phyloP scores from a whole-genome alignment of 2,797 vertebrate genomes.

The Ciconia nigra region DNA sequence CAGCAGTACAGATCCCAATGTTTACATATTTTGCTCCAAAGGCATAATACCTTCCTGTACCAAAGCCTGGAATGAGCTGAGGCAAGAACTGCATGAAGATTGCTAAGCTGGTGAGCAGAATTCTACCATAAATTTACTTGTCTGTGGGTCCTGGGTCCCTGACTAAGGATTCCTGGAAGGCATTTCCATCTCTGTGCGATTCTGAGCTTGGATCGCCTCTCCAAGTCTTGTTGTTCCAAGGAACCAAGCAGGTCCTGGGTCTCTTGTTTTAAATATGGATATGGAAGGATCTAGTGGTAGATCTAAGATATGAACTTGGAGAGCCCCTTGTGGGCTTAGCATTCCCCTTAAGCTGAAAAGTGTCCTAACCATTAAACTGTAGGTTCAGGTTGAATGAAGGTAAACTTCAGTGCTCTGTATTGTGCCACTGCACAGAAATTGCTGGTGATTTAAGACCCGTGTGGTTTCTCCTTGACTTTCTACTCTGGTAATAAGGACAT shows the following conservation, averaged over 20 bases:
- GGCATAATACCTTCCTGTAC: neutral
- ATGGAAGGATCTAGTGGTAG: neutral
- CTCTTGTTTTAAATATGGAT: neutral
- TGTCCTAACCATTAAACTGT: neutral
- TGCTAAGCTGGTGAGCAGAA: neutral
- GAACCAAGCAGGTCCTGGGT: accelerated
- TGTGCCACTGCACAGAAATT: neutral
- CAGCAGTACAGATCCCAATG: neutral
- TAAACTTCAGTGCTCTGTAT: neutral
- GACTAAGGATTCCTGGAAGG: neutral
- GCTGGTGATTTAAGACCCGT: neutral
- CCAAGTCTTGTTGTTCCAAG: neutral
- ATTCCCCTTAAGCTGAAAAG: neutral
- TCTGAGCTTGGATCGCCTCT: neutral
- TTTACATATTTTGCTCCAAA: neutral
- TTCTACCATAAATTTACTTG: neutral
- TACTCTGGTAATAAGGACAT: neutral
- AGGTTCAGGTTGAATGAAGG: neutral
- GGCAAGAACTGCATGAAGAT: neutral
- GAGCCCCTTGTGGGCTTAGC: neutral
- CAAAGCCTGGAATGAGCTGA: accelerated
- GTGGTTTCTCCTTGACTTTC: neutral
- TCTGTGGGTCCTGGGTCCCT: neutral
- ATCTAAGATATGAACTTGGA: neutral
- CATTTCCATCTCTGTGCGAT: accelerated